These are phyloP conservation scores for Enteromius mattozi DNA, from an alignment of 2,797 vertebrate species.

Conservation along the genomic window DNA sequence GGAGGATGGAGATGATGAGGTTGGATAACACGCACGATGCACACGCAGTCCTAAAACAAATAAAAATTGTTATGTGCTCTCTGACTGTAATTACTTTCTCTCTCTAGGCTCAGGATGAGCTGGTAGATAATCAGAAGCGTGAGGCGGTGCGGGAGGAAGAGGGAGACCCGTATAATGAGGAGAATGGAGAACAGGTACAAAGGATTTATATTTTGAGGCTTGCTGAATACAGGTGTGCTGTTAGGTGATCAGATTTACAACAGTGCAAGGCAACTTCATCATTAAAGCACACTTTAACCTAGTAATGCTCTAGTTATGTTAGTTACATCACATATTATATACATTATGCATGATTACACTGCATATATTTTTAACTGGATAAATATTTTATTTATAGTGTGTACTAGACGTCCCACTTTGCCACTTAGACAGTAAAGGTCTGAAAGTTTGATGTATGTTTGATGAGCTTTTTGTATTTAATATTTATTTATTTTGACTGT, in stretches of 20 bases:
- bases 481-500: not conserved
- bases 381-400: not conserved
- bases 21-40: constrained; percentile 59
- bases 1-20: constrained; percentile 96
- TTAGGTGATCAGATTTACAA: not conserved
- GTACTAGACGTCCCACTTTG: not conserved
- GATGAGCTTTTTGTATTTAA: not conserved
- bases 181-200: constrained; percentile 86
- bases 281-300: not conserved
- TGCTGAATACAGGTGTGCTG: not conserved
- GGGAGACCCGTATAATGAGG: constrained; percentile 87
- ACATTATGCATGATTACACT: not conserved
- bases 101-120: constrained; percentile 89
- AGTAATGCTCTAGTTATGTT: not conserved
- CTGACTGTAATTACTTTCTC: not conserved
- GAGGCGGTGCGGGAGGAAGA: constrained; percentile 83
- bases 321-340: not conserved
- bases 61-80: not conserved
- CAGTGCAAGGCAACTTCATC: not conserved
- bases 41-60: not conserved
- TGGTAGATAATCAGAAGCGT: constrained; percentile 86
- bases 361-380: not conserved
- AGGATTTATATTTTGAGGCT: not conserved
- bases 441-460: not conserved
- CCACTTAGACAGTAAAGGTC: not conserved